phyloP scores from a whole-genome alignment of 2,113 vertebrate genomes.

The Nicator chloris region DNA sequence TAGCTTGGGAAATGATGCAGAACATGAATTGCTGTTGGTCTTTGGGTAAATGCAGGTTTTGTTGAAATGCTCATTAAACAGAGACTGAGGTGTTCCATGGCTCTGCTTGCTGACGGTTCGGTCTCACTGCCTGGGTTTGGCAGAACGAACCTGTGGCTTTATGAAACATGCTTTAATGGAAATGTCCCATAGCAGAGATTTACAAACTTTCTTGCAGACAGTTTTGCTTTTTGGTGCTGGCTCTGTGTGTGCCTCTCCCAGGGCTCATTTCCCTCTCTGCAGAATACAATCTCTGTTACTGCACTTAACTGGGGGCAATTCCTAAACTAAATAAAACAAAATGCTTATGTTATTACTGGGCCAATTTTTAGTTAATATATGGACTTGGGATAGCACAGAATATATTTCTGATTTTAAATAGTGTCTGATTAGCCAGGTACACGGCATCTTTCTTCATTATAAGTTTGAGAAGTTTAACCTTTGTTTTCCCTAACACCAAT shows the following conservation, averaged over 20 bases:
- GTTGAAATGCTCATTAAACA: neutral
- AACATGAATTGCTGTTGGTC: neutral
- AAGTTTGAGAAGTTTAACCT: neutral
- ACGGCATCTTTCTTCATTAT: neutral
- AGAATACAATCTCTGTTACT: slow-evolving; percentile 2
- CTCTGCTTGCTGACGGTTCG: neutral
- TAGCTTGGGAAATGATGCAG: neutral
- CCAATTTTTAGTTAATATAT: neutral
- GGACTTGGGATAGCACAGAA: neutral
- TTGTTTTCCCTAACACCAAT: neutral
- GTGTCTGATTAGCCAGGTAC: neutral
- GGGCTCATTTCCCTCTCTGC: neutral
- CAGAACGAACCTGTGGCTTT: neutral
- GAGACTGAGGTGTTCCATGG: neutral
- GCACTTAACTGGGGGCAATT: neutral
- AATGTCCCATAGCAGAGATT: slow-evolving; percentile 5
- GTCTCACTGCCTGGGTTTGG: slow-evolving; percentile 5
- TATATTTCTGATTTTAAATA: neutral
- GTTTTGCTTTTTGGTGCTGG: slow-evolving; percentile 17
- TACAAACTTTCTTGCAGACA: neutral
- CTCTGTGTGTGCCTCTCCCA: neutral
- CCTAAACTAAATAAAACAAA: neutral
- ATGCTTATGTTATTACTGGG: neutral
- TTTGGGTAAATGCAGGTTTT: slow-evolving; percentile 8
- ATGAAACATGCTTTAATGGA: slow-evolving; percentile 3